Conservation (phyloP, 2,888 invertebrate genomes). For the Parnassius orleans region DNA sequence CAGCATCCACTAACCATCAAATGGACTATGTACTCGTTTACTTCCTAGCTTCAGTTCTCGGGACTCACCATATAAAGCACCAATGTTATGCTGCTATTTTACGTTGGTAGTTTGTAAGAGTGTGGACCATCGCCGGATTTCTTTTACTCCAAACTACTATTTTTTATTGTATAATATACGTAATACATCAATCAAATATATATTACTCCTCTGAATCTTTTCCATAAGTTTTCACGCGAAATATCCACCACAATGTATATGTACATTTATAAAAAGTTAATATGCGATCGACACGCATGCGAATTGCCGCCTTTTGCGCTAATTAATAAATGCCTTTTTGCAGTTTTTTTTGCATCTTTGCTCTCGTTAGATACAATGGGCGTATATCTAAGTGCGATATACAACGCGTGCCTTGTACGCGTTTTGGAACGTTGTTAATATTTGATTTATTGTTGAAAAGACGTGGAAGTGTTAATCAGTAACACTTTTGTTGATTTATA, state of each 20-base stretch:
- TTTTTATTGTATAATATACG: too few relatives aligned
- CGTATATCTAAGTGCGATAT: neutral
- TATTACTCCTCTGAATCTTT: conserved; percentile 2
- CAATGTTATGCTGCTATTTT: too few relatives aligned
- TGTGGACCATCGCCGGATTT: too few relatives aligned
- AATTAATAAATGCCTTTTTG: conserved; percentile 46
- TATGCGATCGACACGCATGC: conserved; percentile 38
- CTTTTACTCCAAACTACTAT: too few relatives aligned
- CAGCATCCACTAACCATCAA: too few relatives aligned
- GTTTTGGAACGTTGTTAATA: neutral
- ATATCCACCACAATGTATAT: conserved; percentile 31
- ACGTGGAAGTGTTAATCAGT: too few relatives aligned
- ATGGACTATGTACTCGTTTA: too few relatives aligned
- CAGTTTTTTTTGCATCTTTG: conserved; percentile 31
- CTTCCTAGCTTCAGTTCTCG: too few relatives aligned
- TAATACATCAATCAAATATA: conserved; percentile 2
- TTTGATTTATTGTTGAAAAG: neutral
- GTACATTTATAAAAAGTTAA: conserved; percentile 41
- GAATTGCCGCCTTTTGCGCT: conserved; percentile 42
- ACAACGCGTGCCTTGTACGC: neutral
- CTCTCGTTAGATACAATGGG: conserved; percentile 34
- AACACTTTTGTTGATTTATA: too few relatives aligned
- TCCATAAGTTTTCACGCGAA: conserved; percentile 4
- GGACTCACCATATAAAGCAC: too few relatives aligned
- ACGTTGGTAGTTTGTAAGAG: too few relatives aligned